Base-by-base conservation (phyloP, 2,888 invertebrate genomes). In the Heliothis peltigera region DNA sequence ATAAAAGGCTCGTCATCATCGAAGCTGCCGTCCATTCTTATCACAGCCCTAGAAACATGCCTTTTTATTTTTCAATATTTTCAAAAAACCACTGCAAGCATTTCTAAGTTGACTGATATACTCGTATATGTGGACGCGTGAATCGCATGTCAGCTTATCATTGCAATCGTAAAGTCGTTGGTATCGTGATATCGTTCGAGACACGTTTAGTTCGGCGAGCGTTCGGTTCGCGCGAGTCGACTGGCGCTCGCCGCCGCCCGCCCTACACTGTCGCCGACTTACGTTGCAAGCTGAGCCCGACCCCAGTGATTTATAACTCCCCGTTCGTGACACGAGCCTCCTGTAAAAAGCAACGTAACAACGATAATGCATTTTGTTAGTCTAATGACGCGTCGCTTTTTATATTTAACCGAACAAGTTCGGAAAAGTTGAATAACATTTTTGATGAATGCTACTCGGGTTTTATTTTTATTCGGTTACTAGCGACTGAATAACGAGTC, bases 1-100 rank as follows among this genome's bases (percentile, higher is more conserved):
- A 97, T 95, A 86, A 97, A 97, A 43, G 97, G 97, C 65, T 96
- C 97, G 81, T 97, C 96, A 87, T 87, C 93, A 84, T 91, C 95
- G 85, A 84, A 84, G 60, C 84, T 81, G 68, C 87, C 88, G 74
- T 92, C 92, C 95, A 95, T 95, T 77, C 74, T 84, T 82, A 80
- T 52, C 61, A 59, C 54, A 56, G 25, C 55, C 61, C 62, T 71
- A 55, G 22, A 69, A 74, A 43, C 76, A 79, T 77, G 61, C 64
- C 58, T 48, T 44, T 60, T 60, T 64, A 72, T 48, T 55, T 70
- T 54, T 64, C 58, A 61, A 65, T 63, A 63, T 42, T 39, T 17
- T 28, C 73, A 55, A 25, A 52, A 51, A 57, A 48, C 57, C 64
- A 65, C 67, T 48, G 52, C 48, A 63, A 64, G 64, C 58, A 35